Evolutionary conservation across 2,888 invertebrate species (phyloP), one percentile per base, ranked within the genome.

Genomic region (Philereme transversata): DNA sequence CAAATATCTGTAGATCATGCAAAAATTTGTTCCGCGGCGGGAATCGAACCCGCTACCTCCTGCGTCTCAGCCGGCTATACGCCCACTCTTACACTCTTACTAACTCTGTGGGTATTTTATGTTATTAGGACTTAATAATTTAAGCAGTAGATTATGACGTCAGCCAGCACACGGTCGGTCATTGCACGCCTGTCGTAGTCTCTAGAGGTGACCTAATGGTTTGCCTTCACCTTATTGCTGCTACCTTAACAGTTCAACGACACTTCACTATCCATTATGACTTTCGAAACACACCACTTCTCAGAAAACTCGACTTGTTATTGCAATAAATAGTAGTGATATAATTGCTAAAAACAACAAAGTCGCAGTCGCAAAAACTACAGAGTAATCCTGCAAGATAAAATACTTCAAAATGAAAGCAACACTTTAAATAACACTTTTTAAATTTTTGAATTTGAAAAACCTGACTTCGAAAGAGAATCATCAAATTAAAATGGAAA

Each of bases 161-260:
- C 22, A 22, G 3, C 22, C 22, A 22, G 22, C 22, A 22, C 22
- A 43, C 46, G 63, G 63, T 56, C 56, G 61, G 63, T 57, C 59
- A 60, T 54, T 68, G 56, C 65, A 72, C 65, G 65, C 66, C 61
- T 57, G 68, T 56, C 56, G 64, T 57, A 68, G 70, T 60, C 64
- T 62, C 63, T 70, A 73, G 75, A 77, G 80, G 77, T 84, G 83
- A 86, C 81, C 80, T 79, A 76, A 83, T 81, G 72, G 74, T 72
- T 80, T 72, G 72, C 77, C 79, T 81, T 83, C 77, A 82, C 82
- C 81, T 79, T 82, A 80, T 79, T 82, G 57, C 65, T 57, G 61
- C 51, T 67, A 65, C 51, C 67, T 60, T 57, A 51, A 49, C 65
- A 74, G 71, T 72, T 75, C 72, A 74, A 68, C 65, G 70, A 72